Base-by-base conservation (phyloP, 92 coral and sea anemone species). In the Phenganax subtilis region DNA sequence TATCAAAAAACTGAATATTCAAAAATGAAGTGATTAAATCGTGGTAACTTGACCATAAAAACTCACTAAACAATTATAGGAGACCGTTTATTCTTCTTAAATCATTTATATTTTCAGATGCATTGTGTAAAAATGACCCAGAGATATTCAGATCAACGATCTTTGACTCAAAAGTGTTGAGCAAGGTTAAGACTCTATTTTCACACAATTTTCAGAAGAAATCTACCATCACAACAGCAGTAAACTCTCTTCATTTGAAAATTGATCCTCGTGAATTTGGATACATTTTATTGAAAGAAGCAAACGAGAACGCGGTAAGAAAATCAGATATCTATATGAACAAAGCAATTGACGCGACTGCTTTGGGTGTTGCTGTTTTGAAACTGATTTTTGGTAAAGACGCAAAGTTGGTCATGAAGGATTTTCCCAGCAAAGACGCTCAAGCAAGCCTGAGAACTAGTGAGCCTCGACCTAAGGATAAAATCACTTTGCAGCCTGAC, bases 281-380 rank as follows among this genome's bases (percentile, higher is more conserved):
- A 10, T 8, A 79, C 25, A 64, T 51, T 15, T 68, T 79, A 53
- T 47, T 79, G 62, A 28, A 47, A 29, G 14, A 62, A 79, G 83
- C 83, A 15, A 64, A 64, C 16, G 83, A 79, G 27, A 79, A 79
- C 65, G 83, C 67, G 1, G 83, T 73, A 16, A 62, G 83, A 54
- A 79, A 79, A 54, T 79, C 83, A 1, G 83, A 79, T 47, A 79
- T 79, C 30, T 79, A 59, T 16, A 79, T 79, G 83, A 54, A 79
- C 29, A 79, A 79, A 54, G 83, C 83, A n/a, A 79, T 79, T 47
- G 83, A 79, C n/a, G 83, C 99, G 2, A 92, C 99, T 9, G 88
- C 88, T 65, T 87, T 96, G 16, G 99, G 99, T 16, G 73, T 92
- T 17, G 89, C 99, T 14, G 93, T 96, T 65, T 70, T 96, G 47